These are phyloP conservation scores for Ophonus ardosiacus DNA, from an alignment of 2,888 invertebrate species.

Conservation along the genomic window DNA sequence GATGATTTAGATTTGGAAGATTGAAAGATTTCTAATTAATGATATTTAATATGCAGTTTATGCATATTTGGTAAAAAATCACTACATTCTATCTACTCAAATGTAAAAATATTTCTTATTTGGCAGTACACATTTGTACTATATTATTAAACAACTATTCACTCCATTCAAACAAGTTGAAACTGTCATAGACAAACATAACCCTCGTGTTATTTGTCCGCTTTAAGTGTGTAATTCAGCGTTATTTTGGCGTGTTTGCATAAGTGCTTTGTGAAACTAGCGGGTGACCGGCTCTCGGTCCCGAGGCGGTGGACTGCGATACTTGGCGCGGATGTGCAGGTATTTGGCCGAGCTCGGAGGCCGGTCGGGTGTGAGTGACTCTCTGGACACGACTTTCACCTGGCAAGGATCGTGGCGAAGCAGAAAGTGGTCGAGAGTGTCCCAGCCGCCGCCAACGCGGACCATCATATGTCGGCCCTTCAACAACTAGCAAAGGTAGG, in stretches of 20 bases:
- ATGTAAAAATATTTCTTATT: slow-evolving; percentile 46
- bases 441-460: slow-evolving; percentile 96
- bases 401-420: slow-evolving; percentile 92
- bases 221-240: slow-evolving; percentile 46
- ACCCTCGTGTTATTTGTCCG: slow-evolving; percentile 42
- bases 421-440: slow-evolving; percentile 94
- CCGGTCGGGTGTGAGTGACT: slow-evolving; percentile 69
- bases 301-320: slow-evolving; percentile 83
- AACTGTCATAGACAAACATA: neutral
- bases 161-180: slow-evolving; percentile 12
- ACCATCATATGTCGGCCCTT: slow-evolving; percentile 98
- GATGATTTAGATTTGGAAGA: neutral
- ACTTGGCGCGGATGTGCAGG: slow-evolving; percentile 85
- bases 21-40: neutral
- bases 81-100: slow-evolving; percentile 31
- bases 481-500: slow-evolving; percentile 79
- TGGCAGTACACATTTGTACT: slow-evolving; percentile 56
- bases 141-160: slow-evolving; percentile 15
- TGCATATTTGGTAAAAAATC: slow-evolving; percentile 4
- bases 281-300: slow-evolving; percentile 79
- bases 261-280: slow-evolving; percentile 65
- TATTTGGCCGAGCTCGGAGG: slow-evolving; percentile 75
- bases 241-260: slow-evolving; percentile 47
- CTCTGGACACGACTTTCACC: slow-evolving; percentile 77
- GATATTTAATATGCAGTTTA: neutral